A percentile compares a stretch with the other conserved stretches of the same genome.
Conservation (phyloP, 2,113 vertebrate genomes). For the human region DNA sequence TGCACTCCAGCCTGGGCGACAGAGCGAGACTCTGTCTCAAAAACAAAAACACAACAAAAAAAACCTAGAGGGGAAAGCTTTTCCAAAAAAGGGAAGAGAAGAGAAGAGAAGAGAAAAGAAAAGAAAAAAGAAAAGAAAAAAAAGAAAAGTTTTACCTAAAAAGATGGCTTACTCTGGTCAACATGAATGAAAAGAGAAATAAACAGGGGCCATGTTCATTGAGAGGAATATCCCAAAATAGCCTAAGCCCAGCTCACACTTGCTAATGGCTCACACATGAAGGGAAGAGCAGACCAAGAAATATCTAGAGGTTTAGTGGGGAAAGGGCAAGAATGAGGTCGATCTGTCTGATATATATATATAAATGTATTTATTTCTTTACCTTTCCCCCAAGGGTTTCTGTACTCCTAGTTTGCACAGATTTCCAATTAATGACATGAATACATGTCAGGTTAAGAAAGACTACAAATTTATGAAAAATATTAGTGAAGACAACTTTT, state of each 20-base stretch:
- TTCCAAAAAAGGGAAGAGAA: too few species aligned
- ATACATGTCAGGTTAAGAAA: constrained; percentile 26
- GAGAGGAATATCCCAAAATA: constrained; percentile 7
- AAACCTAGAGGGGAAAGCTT: too few species aligned
- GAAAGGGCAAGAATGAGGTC: constrained; percentile 25
- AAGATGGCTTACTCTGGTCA: constrained; percentile 17
- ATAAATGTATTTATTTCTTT: too few species aligned
- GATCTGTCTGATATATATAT: neutral
- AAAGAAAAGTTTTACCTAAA: neutral
- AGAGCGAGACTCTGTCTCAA: too few species aligned
- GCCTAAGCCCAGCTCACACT: neutral
- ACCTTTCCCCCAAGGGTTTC: neutral
- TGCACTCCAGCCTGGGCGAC: too few species aligned
- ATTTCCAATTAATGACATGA: constrained; percentile 42
- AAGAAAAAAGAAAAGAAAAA: too few species aligned
- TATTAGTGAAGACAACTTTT: constrained; percentile 19
- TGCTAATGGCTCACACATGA: neutral
- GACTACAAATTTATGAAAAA: constrained; percentile 53
- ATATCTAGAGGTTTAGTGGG: constrained; percentile 14
- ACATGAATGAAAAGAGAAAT: constrained; percentile 31
- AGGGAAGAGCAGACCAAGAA: constrained; percentile 6
- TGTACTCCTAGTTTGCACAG: constrained; percentile 4
- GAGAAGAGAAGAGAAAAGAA: too few species aligned
- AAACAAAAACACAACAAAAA: too few species aligned
- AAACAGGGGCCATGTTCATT: neutral